Evolutionary conservation across 2,797 vertebrate species (phyloP).

Genomic region (Tapirus indicus): DNA sequence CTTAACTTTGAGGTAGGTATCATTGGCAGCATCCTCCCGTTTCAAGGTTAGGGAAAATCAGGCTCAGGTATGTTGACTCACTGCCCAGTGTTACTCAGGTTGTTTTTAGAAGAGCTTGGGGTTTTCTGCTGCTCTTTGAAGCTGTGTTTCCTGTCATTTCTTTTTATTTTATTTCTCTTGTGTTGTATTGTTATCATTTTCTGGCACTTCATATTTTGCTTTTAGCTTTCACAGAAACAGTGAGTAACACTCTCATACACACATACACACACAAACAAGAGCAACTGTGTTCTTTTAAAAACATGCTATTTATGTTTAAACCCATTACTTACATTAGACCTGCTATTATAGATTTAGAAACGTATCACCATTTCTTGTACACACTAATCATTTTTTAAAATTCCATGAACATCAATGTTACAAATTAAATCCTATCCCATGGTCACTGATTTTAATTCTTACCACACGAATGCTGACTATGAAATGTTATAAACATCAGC

Average conservation of each 20-base stretch:
- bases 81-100: not conserved
- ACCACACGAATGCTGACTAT: not conserved
- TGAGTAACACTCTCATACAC: not conserved
- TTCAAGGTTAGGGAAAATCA: not conserved
- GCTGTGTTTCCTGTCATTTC: not conserved
- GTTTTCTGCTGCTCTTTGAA: not conserved
- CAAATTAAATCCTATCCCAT: not conserved
- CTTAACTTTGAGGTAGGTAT: not conserved
- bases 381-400: not conserved
- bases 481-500: not conserved
- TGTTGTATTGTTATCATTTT: not conserved
- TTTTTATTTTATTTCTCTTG: not conserved
- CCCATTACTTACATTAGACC: not conserved
- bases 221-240: constrained; percentile 3
- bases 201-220: not conserved
- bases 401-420: not conserved
- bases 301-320: not conserved
- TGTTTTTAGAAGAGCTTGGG: not conserved
- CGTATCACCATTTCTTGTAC: not conserved
- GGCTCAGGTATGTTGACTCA: not conserved
- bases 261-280: not conserved
- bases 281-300: not conserved
- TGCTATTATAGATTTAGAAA: not conserved
- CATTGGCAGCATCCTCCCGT: not conserved
- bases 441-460: not conserved